These are phyloP conservation scores for Erethizon dorsatum DNA, from an alignment of 2,797 vertebrate species.

Conservation along the genomic window DNA sequence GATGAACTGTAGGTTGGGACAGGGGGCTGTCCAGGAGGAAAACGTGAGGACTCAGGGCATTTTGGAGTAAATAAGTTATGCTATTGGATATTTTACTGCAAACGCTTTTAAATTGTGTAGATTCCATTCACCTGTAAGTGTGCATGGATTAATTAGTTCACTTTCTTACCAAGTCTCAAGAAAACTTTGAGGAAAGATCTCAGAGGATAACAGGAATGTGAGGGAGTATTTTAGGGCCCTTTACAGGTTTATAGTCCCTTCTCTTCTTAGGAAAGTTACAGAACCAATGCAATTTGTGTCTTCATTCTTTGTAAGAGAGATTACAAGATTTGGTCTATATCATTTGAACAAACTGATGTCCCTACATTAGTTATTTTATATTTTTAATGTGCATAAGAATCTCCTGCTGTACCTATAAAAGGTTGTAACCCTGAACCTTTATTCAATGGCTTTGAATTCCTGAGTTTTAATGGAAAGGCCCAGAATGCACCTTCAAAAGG, in stretches of 20 bases:
- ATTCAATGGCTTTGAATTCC: background rate
- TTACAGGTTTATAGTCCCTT: background rate
- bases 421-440: background rate
- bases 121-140: background rate
- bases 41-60: background rate
- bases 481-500: background rate
- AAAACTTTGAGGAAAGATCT: background rate
- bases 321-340: background rate
- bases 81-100: background rate
- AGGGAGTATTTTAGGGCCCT: background rate
- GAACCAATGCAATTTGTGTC: background rate
- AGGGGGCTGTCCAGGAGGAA: background rate
- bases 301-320: background rate
- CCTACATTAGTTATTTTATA: background rate
- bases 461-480: background rate
- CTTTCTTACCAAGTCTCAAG: background rate
- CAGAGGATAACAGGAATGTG: background rate
- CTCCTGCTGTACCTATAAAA: background rate
- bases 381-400: background rate
- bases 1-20: background rate
- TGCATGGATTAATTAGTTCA: background rate
- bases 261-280: background rate
- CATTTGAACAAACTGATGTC: background rate
- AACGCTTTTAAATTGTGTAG: background rate
- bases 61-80: background rate